Conservation (phyloP, 2,888 invertebrate genomes). For the Crocallis elinguaria region DNA sequence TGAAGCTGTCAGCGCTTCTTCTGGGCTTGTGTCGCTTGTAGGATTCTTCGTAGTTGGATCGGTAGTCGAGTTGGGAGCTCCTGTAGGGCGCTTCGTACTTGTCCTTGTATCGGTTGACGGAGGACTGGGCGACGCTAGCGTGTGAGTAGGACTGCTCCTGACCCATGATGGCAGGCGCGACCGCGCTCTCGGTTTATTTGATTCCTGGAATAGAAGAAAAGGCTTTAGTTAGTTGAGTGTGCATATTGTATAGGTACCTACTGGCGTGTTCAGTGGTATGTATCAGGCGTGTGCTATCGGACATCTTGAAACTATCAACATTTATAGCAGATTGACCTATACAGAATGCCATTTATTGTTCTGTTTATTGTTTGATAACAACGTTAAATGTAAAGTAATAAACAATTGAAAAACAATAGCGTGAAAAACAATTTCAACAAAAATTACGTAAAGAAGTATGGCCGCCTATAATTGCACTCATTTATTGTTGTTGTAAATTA, state of each 20-base stretch:
- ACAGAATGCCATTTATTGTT: too few species aligned
- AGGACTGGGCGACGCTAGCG: constrained; percentile 56
- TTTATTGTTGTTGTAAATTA: too few species aligned
- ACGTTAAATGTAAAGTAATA: too few species aligned
- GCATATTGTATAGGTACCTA: not conserved
- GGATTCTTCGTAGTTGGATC: constrained; percentile 56
- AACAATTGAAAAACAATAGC: too few species aligned
- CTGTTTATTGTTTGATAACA: too few species aligned
- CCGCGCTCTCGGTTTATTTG: constrained; percentile 54
- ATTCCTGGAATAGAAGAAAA: constrained; percentile 63
- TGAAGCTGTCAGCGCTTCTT: constrained; percentile 73
- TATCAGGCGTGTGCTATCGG: too few species aligned
- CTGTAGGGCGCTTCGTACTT: constrained; percentile 67
- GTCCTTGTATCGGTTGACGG: constrained; percentile 65
- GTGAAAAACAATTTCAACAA: too few species aligned
- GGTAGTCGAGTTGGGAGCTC: constrained; percentile 52
- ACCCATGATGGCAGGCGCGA: constrained; percentile 70
- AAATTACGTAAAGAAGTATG: too few species aligned
- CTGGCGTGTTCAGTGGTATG: too few species aligned
- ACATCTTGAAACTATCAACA: too few species aligned
- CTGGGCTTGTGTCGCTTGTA: constrained; percentile 68
- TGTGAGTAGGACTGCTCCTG: constrained; percentile 78
- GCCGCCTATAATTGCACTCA: too few species aligned
- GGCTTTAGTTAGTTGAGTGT: not conserved
- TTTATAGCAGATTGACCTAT: too few species aligned